Evolutionary conservation across 2,797 vertebrate species (phyloP), one percentile per base, ranked within the genome.

Genomic region (Scarus forsteni): DNA sequence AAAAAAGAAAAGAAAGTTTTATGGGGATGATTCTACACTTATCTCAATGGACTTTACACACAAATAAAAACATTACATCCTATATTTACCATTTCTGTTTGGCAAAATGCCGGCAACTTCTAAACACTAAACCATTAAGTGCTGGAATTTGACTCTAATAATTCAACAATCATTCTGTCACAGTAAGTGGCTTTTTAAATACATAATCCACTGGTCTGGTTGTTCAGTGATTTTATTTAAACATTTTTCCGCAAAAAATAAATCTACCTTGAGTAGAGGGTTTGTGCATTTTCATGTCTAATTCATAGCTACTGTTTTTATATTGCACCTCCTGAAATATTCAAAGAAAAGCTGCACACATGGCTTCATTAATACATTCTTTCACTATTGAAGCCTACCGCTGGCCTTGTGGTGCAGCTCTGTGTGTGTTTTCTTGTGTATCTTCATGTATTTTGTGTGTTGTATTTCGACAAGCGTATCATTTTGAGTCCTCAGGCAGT

Each of bases 401-500:
- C 10, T 3, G 6, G 46, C 27, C 16, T 0, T 50, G 1, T 15
- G 12, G 12, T 38, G 49, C 10, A n/a, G 10, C 5, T 19, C 1
- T 50, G 49, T 61, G 0, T 46, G 42, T 66, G 52, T 48, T 15
- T 36, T 0, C 16, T n/a, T 39, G 35, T 51, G 19, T 51, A 42
- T 54, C 42, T 40, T 16, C 19, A 38, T 60, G 66, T 18, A 15
- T 58, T 36, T 52, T 65, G 63, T 19, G 44, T 46, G 42, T 48
- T 43, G 10, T 15, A 4, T 8, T 12, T 3, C 15, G 7, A 34
- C 45, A 16, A 19, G 19, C 1, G 35, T 12, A 42, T 39, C 50
- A 57, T 77, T 15, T 72, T 19, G 3, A 4, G 5, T 12, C 67
- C 70, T 62, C 34, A 0, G 70, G 61, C 68, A 15, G 57, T 3